Evolutionary conservation across 2,888 invertebrate genomes (phyloP).

Genomic region (Morpho achilles): DNA sequence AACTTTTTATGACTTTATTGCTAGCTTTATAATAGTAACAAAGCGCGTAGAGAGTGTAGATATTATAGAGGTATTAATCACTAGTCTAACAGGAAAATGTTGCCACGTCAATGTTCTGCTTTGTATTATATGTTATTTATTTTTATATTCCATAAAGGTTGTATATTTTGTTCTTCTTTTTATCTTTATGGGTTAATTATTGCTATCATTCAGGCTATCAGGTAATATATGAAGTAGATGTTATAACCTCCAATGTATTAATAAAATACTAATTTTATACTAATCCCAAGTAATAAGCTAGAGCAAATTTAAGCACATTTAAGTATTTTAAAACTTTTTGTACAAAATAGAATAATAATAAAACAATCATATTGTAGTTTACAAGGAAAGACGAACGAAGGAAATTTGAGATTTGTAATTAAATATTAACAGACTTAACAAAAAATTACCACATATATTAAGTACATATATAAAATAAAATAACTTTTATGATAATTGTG

Average conservation of each 20-base stretch:
- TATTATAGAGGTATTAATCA: constrained; percentile 70
- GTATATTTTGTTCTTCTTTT: constrained; percentile 57
- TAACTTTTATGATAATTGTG: background rate
- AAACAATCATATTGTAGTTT: too few relatives aligned
- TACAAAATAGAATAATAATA: constrained; percentile 21
- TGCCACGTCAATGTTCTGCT: constrained; percentile 75
- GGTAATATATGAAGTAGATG: constrained; percentile 34
- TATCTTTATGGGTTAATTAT: constrained; percentile 43
- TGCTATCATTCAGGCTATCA: constrained; percentile 58
- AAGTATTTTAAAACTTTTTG: constrained; percentile 21
- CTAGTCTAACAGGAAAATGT: constrained; percentile 76
- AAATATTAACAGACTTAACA: constrained; percentile 11
- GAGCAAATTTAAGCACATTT: constrained; percentile 17
- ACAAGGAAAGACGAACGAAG: too few relatives aligned
- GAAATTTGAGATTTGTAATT: too few relatives aligned
- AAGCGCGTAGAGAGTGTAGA: constrained; percentile 53
- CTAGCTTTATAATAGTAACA: constrained; percentile 33
- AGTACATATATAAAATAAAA: constrained; percentile 2
- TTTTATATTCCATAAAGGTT: constrained; percentile 65
- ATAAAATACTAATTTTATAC: constrained; percentile 15
- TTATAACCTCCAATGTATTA: constrained; percentile 3
- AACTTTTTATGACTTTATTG: constrained; percentile 30
- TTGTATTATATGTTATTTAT: constrained; percentile 76
- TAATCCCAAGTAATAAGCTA: constrained; percentile 18
- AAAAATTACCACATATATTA: constrained; percentile 6